A percentile compares a stretch with the other conserved stretches of the same genome.
Evolutionary conservation across 2,888 invertebrate species (phyloP).

Genomic region (Hemithea aestivaria): DNA sequence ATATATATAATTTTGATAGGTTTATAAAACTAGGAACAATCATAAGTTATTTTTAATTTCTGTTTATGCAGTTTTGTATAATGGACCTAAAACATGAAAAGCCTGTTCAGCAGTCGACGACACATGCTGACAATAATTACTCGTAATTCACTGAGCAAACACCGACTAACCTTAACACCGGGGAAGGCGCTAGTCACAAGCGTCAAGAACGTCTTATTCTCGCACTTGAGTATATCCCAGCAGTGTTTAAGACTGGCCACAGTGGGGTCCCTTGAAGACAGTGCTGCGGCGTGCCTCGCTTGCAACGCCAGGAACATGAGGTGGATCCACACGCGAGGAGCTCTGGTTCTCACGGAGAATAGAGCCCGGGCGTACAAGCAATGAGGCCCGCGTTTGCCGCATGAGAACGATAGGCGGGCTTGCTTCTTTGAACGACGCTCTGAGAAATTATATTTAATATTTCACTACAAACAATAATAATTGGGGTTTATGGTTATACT

Average conservation of each 20-base stretch:
- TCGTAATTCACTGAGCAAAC: no score
- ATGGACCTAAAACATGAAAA: no score
- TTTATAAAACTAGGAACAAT: no score
- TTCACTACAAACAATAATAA: no score
- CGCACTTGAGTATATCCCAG: slow-evolving; percentile 96
- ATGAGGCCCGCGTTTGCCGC: slow-evolving; percentile 92
- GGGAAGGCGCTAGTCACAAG: slow-evolving; percentile 97
- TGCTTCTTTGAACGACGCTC: slow-evolving; percentile 91
- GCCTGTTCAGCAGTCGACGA: no score
- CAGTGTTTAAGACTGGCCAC: slow-evolving; percentile 92
- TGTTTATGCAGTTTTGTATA: no score
- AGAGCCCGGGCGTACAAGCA: slow-evolving; percentile 91
- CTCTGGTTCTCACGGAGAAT: slow-evolving; percentile 88
- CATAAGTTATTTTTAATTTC: no score
- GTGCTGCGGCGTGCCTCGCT: slow-evolving; percentile 86
- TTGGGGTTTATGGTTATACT: no score
- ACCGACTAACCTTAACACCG: slow-evolving; percentile 82
- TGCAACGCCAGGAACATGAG: slow-evolving; percentile 97
- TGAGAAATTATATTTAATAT: no score
- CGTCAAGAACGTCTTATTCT: slow-evolving; percentile 92
- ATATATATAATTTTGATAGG: no score
- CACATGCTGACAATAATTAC: no score
- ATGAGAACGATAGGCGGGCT: slow-evolving; percentile 93
- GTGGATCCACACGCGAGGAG: slow-evolving; percentile 95
- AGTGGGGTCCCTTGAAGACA: slow-evolving; percentile 89